phyloP scores from a whole-genome alignment of 2,888 invertebrate genomes.

The Drosophila falleni region DNA sequence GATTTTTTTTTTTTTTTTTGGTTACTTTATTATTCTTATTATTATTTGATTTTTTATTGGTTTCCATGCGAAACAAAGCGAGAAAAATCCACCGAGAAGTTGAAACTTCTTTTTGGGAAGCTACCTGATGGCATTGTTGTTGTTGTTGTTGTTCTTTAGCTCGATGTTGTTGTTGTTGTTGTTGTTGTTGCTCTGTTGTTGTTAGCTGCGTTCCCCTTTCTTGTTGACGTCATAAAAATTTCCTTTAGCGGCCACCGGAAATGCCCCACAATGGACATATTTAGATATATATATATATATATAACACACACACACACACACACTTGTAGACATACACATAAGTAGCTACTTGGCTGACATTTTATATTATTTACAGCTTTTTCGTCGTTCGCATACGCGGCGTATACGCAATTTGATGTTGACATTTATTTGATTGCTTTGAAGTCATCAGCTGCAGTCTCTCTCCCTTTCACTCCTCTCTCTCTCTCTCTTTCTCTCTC shows the following conservation, averaged over 20 bases:
- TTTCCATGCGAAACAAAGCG: constrained; percentile 35
- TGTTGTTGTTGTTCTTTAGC: neutral
- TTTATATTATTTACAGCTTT: constrained; percentile 65
- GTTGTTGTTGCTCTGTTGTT: constrained; percentile 33
- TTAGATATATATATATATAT: constrained; percentile 16
- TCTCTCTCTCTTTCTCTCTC: neutral
- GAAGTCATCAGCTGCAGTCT: constrained; percentile 1
- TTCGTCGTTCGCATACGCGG: constrained; percentile 46
- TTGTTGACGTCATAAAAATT: constrained; percentile 76
- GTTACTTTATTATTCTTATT: constrained; percentile 51
- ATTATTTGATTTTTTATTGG: constrained; percentile 54
- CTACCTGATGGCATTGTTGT: constrained; percentile 54
- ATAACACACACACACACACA: constrained; percentile 28
- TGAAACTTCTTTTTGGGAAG: constrained; percentile 25
- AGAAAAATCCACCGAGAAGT: constrained; percentile 36
- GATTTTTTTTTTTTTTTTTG: neutral
- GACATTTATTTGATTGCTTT: constrained; percentile 44
- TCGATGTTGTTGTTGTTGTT: constrained; percentile 16
- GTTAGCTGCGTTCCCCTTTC: constrained; percentile 37
- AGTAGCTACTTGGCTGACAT: constrained; percentile 22
- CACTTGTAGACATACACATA: constrained; percentile 20
- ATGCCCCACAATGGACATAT: constrained; percentile 65
- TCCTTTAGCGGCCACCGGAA: constrained; percentile 71
- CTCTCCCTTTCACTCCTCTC: too few species aligned
- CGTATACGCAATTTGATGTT: constrained; percentile 68